Base-by-base conservation (phyloP, 2,797 vertebrate species). In the Macropodus opercularis region DNA sequence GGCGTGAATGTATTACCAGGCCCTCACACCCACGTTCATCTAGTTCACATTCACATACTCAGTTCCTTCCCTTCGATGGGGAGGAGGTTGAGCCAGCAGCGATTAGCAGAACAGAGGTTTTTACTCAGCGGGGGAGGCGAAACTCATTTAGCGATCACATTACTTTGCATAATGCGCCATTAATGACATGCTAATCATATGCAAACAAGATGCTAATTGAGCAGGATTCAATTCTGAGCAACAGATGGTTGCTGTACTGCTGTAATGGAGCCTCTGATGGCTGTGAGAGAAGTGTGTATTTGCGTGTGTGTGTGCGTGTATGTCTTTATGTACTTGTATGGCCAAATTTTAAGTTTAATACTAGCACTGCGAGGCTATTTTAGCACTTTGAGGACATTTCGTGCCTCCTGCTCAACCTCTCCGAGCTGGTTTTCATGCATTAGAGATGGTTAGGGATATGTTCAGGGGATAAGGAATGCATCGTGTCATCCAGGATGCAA, bases 121-220 rank as follows among this genome's bases (percentile, higher is more conserved):
- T 67, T 63, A 71, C 67, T 66, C 76, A 67, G 69, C 13, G 15
- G 69, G 73, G 55, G 49, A 72, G 75, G 66, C 63, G 51, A 63
- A 83, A 52, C 68, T 74, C 46, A 12, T 84, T 81, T 75, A 70
- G 79, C 70, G 69, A 70, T 78, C 77, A 64, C 65, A 80, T 81
- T 79, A 76, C 73, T 76, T 73, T 75, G 71, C 67, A 80, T 78
- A 84, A 84, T 80, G 63, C n/a, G 10, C 18, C 47, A 63, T 63
- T 81, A 81, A 84, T 84, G 52, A 19, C n/a, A 84, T 86, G 81
- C 71, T 79, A 79, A 83, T 79, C 14, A 22, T n/a, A 85, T 85
- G 80, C 41, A 75, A 81, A 87, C 74, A 1, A 61, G 17, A 85
- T 83, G 81, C 70, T 87, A 84, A 85, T 84, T 84, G 71, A 56